A percentile compares a stretch with the other conserved stretches of the same genome.
Conservation (phyloP, 2,113 vertebrate genomes). For the Gobiocypris rarus region DNA sequence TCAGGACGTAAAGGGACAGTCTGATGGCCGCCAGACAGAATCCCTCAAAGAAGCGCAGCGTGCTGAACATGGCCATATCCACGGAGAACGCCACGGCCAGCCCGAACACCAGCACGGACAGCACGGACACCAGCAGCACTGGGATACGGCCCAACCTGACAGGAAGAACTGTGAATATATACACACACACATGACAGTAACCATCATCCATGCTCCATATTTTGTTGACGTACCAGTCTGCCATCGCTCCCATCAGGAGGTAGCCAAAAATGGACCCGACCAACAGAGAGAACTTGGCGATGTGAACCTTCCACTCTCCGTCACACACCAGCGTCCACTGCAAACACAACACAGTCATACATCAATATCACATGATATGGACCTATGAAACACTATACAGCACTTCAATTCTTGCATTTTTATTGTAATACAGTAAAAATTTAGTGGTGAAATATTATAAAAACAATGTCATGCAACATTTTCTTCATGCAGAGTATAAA, state of each 20-base stretch:
- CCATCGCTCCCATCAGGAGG: constrained; percentile 95
- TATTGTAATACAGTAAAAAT: neutral
- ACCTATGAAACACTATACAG: too few relatives aligned
- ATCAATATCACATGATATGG: too few relatives aligned
- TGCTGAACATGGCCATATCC: constrained; percentile 89
- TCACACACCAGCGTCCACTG: constrained; percentile 98
- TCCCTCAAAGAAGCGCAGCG: constrained; percentile 90
- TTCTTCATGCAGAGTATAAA: neutral
- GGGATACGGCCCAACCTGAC: constrained; percentile 84
- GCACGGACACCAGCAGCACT: constrained; percentile 80
- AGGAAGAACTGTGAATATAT: too few relatives aligned
- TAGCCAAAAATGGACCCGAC: constrained; percentile 98
- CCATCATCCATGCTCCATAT: too few relatives aligned
- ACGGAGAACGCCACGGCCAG: constrained; percentile 85
- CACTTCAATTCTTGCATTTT: too few relatives aligned
- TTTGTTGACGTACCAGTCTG: constrained; percentile 85
- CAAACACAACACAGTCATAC: neutral
- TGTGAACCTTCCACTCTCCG: constrained; percentile 96
- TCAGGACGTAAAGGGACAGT: constrained; percentile 81
- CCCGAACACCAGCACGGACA: constrained; percentile 85
- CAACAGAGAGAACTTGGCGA: constrained; percentile 95
- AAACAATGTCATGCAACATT: neutral
- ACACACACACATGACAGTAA: too few relatives aligned
- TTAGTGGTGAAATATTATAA: neutral
- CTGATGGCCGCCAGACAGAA: constrained; percentile 87